Conservation (phyloP, 1,140 invertebrate species). For the Kradibia gibbosae region DNA sequence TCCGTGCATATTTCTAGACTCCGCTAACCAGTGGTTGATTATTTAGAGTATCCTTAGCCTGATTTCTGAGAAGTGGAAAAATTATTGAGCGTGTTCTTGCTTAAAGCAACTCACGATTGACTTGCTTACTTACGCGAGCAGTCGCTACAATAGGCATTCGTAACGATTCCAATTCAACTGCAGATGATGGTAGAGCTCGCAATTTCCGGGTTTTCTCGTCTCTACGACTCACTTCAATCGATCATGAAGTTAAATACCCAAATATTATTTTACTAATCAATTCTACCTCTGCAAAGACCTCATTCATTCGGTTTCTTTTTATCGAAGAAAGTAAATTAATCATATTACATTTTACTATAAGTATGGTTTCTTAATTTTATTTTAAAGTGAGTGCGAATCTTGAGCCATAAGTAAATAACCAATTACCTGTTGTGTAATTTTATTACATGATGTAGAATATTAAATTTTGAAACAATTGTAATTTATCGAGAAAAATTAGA, state of each 20-base stretch:
- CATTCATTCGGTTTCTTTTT: no score
- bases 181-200: not conserved
- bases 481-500: no score
- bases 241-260: not conserved
- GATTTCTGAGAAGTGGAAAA: constrained; percentile 19
- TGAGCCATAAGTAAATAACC: no score
- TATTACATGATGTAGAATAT: no score
- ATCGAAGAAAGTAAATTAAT: no score
- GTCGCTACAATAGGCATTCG: not conserved
- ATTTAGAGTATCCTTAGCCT: not conserved
- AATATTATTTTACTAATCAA: not conserved
- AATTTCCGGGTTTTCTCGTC: not conserved
- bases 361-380: no score
- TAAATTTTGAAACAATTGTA: no score
- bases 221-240: not conserved
- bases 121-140: not conserved
- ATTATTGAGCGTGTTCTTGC: constrained; percentile 8
- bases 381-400: no score
- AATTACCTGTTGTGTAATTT: no score
- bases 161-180: not conserved
- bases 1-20: not conserved
- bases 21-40: not conserved
- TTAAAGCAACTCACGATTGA: not conserved
- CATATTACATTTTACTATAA: no score
- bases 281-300: not conserved